Evolutionary conservation across 2,113 vertebrate species (phyloP).

Genomic region (Oryzias woworae): DNA sequence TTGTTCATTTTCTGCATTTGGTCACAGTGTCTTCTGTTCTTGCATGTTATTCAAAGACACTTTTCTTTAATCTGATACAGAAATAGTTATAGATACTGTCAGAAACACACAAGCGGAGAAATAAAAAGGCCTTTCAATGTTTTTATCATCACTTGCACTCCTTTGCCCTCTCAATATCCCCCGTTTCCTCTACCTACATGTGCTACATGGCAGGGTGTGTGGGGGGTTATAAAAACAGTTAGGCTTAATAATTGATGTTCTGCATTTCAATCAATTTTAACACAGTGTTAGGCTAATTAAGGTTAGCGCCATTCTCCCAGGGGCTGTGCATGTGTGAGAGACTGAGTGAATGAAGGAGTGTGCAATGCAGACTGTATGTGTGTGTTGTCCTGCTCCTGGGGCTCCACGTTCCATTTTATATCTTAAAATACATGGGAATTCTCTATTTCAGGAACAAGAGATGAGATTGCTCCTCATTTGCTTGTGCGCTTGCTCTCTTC

Average conservation of each 20-base stretch:
- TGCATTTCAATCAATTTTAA: slow-evolving; percentile 89
- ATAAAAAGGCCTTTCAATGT: slow-evolving; percentile 17
- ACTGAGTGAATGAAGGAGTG: slow-evolving; percentile 45
- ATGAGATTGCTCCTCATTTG: slow-evolving; percentile 32
- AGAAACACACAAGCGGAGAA: slow-evolving; percentile 6
- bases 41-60: slow-evolving; percentile 15
- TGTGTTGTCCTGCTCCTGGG: slow-evolving; percentile 62
- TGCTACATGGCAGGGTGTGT: slow-evolving; percentile 70
- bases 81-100: neutral
- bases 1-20: neutral
- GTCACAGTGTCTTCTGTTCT: neutral
- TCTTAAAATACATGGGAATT: slow-evolving; percentile 73
- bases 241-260: slow-evolving; percentile 89
- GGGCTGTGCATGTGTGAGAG: slow-evolving; percentile 85
- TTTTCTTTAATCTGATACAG: neutral
- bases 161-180: slow-evolving; percentile 39
- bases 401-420: slow-evolving; percentile 69
- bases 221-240: slow-evolving; percentile 76
- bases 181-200: slow-evolving; percentile 65
- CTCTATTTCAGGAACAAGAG: slow-evolving; percentile 74
- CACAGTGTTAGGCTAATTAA: slow-evolving; percentile 95
- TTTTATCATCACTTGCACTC: slow-evolving; percentile 46
- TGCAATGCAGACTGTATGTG: slow-evolving; percentile 45
- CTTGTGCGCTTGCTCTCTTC: slow-evolving; percentile 22
- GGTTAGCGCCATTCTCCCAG: slow-evolving; percentile 89